phyloP scores from a whole-genome alignment of 2,888 invertebrate genomes.

The Drosophila sordidapex region DNA sequence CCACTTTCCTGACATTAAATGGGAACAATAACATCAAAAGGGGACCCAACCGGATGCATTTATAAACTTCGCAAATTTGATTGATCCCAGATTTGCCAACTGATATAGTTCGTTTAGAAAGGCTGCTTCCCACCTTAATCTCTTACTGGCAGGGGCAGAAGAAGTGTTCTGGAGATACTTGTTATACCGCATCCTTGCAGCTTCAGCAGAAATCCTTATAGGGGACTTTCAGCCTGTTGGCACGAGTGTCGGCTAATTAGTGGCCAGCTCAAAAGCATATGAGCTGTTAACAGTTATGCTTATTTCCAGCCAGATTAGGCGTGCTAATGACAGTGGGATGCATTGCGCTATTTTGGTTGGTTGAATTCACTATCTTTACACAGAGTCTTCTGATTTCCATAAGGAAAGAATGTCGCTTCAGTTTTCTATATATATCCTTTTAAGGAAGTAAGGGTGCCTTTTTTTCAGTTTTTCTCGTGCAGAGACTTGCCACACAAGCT shows the following conservation, averaged over 20 bases:
- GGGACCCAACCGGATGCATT: not conserved
- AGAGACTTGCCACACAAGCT: not conserved
- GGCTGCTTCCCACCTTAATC: not conserved
- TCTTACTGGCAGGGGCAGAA: not conserved
- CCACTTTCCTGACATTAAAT: not conserved
- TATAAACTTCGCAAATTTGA: not conserved
- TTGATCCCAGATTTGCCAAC: not conserved
- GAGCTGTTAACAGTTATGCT: not conserved
- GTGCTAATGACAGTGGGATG: too few relatives aligned
- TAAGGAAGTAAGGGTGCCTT: not conserved
- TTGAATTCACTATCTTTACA: not conserved
- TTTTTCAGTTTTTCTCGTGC: not conserved
- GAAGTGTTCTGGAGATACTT: not conserved
- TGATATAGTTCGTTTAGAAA: not conserved
- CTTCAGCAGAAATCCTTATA: not conserved
- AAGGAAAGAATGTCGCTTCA: not conserved
- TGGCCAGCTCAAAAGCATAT: not conserved
- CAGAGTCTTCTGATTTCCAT: not conserved
- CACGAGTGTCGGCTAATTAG: not conserved
- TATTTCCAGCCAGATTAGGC: too few relatives aligned
- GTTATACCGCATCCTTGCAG: not conserved
- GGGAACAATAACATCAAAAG: too few relatives aligned
- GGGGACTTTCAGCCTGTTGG: not conserved
- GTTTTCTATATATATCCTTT: too few relatives aligned
- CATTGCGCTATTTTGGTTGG: too few relatives aligned